These are phyloP conservation scores for Python bivittatus DNA, from an alignment of 2,113 vertebrate species.

Conservation along the genomic window DNA sequence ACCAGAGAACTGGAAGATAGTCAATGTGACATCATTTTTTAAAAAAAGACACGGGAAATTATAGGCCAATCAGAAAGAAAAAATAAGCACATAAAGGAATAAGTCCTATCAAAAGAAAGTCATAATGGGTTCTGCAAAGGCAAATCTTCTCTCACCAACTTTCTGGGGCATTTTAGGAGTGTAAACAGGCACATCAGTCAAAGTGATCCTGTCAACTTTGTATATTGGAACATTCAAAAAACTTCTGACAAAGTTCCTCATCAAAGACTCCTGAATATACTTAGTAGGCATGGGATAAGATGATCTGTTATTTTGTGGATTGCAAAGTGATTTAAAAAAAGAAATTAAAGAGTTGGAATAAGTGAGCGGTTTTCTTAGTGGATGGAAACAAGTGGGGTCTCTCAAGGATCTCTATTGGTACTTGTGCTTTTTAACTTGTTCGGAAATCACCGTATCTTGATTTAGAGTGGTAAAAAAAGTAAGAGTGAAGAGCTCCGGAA, in stretches of 20 bases:
- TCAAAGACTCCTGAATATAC: neutral
- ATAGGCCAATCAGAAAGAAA: neutral
- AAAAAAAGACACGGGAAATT: neutral
- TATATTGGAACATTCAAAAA: neutral
- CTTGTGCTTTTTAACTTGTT: neutral
- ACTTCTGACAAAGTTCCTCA: neutral
- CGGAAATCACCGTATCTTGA: neutral
- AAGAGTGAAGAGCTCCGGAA: neutral
- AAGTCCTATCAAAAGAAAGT: neutral
- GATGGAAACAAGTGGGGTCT: neutral
- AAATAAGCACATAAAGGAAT: neutral
- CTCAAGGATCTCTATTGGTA: neutral
- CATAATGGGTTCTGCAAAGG: neutral
- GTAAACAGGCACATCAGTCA: neutral
- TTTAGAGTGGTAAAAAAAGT: neutral
- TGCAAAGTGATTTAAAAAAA: neutral
- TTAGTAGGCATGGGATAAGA: neutral
- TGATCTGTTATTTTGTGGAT: neutral
- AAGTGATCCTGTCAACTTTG: neutral
- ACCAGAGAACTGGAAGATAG: neutral
- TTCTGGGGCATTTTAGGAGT: neutral
- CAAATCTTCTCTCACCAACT: neutral
- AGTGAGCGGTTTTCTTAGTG: neutral
- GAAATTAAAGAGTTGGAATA: neutral
- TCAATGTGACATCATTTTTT: neutral